These are phyloP conservation scores for Platycheirus albimanus DNA, from an alignment of 2,888 invertebrate genomes.

Conservation along the genomic window DNA sequence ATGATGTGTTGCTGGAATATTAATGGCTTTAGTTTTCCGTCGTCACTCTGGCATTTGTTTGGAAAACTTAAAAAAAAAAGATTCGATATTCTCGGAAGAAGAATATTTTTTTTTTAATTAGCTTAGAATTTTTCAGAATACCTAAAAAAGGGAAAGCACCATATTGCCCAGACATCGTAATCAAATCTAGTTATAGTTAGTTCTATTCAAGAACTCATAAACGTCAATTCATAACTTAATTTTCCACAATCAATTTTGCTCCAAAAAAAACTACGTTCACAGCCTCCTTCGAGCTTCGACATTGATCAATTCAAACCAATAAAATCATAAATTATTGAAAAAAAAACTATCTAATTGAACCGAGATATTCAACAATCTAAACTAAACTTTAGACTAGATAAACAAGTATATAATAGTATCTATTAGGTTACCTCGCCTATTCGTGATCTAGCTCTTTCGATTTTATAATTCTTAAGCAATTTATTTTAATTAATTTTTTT, in stretches of 20 bases:
- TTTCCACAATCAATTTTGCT: conserved; percentile 17
- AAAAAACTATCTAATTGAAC: conserved; percentile 1
- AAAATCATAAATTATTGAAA: neutral
- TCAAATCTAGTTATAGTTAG: no score
- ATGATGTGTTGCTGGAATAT: neutral
- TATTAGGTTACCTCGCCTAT: conserved; percentile 1
- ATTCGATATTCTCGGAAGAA: neutral
- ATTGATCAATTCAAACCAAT: conserved; percentile 23
- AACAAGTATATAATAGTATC: conserved; percentile 19
- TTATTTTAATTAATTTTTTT: conserved; percentile 53
- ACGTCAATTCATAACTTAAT: conserved; percentile 24
- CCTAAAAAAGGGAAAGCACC: no score
- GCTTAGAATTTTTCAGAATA: neutral
- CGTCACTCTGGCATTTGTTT: neutral
- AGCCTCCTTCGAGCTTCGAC: neutral
- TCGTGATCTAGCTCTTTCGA: conserved; percentile 17
- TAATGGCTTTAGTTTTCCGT: neutral
- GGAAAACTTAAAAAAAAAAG: neutral
- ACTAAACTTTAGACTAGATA: conserved; percentile 20
- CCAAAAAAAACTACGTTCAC: conserved; percentile 4
- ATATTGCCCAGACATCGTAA: no score
- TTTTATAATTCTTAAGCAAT: conserved; percentile 21
- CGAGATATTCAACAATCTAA: neutral
- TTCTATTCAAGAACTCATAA: conserved; percentile 10
- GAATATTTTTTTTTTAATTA: no score